phyloP scores from a whole-genome alignment of 2,797 vertebrate species.

The Zalophus californianus region DNA sequence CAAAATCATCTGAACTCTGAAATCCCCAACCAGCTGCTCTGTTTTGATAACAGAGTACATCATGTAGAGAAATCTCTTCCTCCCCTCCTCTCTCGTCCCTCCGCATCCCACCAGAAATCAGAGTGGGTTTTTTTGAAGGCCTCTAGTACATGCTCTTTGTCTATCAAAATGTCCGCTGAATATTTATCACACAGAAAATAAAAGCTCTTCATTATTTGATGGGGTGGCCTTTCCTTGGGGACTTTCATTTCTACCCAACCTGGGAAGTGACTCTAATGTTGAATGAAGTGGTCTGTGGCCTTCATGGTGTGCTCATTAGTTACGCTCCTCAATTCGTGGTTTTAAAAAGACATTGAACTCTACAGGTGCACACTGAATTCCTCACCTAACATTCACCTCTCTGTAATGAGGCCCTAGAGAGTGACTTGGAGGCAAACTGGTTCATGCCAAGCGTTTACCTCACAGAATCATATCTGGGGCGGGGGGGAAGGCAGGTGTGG shows the following conservation, averaged over 20 bases:
- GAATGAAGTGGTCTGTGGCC: constrained; percentile 53
- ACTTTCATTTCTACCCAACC: neutral
- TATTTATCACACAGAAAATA: neutral
- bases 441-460: neutral
- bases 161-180: neutral
- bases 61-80: neutral
- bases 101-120: neutral
- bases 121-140: neutral
- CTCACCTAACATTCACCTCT: neutral
- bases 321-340: neutral
- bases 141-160: neutral
- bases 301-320: neutral
- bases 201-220: neutral
- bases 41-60: rapidly evolving
- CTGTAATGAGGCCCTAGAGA: neutral
- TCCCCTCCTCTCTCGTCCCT: neutral
- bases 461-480: neutral
- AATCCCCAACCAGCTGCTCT: neutral
- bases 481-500: rapidly evolving
- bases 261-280: neutral
- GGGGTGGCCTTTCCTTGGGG: constrained; percentile 34
- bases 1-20: neutral
- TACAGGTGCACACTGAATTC: neutral
- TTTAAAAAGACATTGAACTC: constrained; percentile 41
- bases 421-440: rapidly evolving